These are phyloP conservation scores for Andrena bucephala DNA, from an alignment of 2,888 invertebrate species.

Conservation along the genomic window DNA sequence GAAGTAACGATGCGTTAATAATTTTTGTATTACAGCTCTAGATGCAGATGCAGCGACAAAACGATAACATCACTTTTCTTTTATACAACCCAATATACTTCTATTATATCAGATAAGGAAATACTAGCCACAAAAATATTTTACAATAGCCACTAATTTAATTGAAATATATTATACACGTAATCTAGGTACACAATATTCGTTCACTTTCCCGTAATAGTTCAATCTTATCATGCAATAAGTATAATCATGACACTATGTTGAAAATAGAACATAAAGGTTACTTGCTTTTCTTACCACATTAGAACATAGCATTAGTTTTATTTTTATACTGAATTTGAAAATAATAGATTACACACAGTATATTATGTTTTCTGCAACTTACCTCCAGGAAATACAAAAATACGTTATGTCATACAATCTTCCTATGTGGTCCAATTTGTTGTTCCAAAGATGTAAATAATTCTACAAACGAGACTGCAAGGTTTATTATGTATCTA, in stretches of 20 bases:
- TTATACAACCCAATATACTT: slow-evolving; percentile 26
- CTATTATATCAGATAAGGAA: slow-evolving; percentile 51
- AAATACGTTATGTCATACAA: slow-evolving; percentile 48
- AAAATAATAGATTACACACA: slow-evolving; percentile 38
- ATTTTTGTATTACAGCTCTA: slow-evolving; percentile 73
- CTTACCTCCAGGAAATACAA: slow-evolving; percentile 27
- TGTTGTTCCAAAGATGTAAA: slow-evolving; percentile 56
- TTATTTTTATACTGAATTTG: slow-evolving; percentile 52
- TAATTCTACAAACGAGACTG: slow-evolving; percentile 51
- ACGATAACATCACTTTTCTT: slow-evolving; percentile 76
- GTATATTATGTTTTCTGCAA: slow-evolving; percentile 27
- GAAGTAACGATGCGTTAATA: slow-evolving; percentile 13
- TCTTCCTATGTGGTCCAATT: slow-evolving; percentile 48
- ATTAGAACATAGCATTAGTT: slow-evolving; percentile 40
- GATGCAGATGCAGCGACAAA: slow-evolving; percentile 80
- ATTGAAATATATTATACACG: slow-evolving; percentile 49
- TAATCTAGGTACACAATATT: slow-evolving; percentile 50
- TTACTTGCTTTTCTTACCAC: slow-evolving; percentile 35
- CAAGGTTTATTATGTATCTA: slow-evolving; percentile 50
- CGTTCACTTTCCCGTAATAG: slow-evolving; percentile 43
- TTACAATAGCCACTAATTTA: slow-evolving; percentile 44
- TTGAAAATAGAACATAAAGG: slow-evolving; percentile 37
- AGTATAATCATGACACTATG: slow-evolving; percentile 20
- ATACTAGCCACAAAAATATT: slow-evolving; percentile 41
- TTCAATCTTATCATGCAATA: slow-evolving; percentile 22